Evolutionary conservation across 2,888 invertebrate genomes (phyloP).

Genomic region (Aproaerema taeniolella): DNA sequence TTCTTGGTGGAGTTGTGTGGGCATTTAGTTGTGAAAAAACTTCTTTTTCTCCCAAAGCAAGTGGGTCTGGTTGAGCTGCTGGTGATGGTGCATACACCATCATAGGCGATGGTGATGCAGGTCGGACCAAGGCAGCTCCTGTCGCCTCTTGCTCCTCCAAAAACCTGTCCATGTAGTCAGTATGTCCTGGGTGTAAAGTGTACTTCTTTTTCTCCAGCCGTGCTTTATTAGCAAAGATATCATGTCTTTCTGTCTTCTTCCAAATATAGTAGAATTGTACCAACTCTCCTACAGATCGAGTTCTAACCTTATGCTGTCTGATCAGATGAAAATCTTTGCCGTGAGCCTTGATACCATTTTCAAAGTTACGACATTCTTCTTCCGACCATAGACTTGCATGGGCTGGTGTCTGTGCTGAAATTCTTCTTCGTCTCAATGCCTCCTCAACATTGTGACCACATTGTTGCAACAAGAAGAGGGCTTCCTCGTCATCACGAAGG

Average conservation of each 20-base stretch:
- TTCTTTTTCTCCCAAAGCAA: conserved; percentile 68
- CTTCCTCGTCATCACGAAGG: conserved; percentile 92
- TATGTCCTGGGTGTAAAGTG: conserved; percentile 92
- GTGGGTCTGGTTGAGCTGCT: conserved; percentile 62
- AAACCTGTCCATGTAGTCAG: conserved; percentile 96
- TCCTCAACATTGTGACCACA: conserved; percentile 98
- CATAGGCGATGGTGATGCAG: conserved; percentile 81
- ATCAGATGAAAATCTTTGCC: conserved; percentile 98
- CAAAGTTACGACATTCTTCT: conserved; percentile 97
- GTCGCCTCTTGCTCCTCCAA: conserved; percentile 90
- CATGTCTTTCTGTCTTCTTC: conserved; percentile 99
- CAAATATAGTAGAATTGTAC: conserved; percentile 98
- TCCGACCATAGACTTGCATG: conserved; percentile 96
- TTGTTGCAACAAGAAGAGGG: conserved; percentile 91
- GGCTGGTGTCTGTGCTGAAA: conserved; percentile 82
- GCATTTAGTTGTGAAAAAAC: conserved; percentile 67
- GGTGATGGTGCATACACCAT: conserved; percentile 65
- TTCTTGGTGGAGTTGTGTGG: conserved; percentile 53
- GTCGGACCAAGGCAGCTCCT: conserved; percentile 76
- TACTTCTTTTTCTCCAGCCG: conserved; percentile 95
- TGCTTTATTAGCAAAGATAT: conserved; percentile 92
- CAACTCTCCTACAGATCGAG: conserved; percentile 96
- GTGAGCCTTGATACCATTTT: conserved; percentile 93
- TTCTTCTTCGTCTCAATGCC: conserved; percentile 87
- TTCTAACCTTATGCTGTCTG: conserved; percentile 94